Conservation (phyloP, 64 coral and sea anemone species). For the Dendronephthya gigantea region DNA sequence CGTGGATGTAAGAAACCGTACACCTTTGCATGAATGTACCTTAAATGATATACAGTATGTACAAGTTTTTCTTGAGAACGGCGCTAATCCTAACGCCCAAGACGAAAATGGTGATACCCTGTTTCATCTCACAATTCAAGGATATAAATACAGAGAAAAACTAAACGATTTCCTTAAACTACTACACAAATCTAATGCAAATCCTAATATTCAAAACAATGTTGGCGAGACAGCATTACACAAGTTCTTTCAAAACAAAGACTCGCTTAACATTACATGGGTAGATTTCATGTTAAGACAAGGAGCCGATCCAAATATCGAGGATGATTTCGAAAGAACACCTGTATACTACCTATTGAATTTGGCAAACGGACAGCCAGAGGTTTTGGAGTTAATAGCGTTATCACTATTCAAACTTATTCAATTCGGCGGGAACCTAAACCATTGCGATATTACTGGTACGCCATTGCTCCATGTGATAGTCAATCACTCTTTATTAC, state of each 20-base stretch:
- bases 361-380: neutral
- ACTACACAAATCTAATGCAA: neutral
- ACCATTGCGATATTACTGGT: neutral
- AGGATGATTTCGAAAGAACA: neutral
- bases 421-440: neutral
- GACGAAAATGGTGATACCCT: neutral
- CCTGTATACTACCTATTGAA: neutral
- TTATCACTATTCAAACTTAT: neutral
- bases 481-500: neutral
- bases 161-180: neutral
- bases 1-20: neutral
- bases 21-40: neutral
- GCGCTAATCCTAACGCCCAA: neutral
- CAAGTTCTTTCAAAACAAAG: neutral
- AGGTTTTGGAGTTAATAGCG: neutral
- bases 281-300: neutral
- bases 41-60: neutral
- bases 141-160: neutral
- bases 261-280: neutral
- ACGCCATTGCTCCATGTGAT: neutral
- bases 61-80: neutral
- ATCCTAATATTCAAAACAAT: neutral
- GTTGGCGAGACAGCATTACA: neutral
- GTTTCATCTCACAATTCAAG: neutral
- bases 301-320: neutral